Evolutionary conservation across 1,140 invertebrate species (phyloP).

Genomic region (Dolichoris vasculosae): DNA sequence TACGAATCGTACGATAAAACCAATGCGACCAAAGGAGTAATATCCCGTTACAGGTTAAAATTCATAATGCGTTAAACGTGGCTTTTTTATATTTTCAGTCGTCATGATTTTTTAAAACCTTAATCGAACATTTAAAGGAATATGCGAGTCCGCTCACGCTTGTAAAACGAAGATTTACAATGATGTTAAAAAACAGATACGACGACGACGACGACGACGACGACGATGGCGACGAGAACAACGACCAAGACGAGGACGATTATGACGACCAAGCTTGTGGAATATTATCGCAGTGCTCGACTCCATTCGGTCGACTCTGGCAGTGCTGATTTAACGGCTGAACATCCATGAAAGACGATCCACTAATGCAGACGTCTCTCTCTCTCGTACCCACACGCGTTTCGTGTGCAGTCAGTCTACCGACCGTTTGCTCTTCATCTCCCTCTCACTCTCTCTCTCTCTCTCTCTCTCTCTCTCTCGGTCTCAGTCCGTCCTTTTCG

Average conservation of each 20-base stretch:
- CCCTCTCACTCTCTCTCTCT: constrained; percentile 38
- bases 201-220: not conserved
- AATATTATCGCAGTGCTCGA: not conserved
- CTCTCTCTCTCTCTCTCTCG: constrained; percentile 9
- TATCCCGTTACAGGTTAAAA: not conserved
- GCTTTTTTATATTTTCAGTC: not conserved
- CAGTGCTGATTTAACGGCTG: constrained; percentile 56
- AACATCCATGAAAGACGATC: constrained; percentile 58
- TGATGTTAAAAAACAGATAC: constrained; percentile 17
- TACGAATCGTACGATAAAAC: not conserved
- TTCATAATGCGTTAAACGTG: not conserved
- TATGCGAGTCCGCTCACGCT: constrained; percentile 36
- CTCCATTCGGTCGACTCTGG: not conserved
- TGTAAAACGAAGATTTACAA: constrained; percentile 41
- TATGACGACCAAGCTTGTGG: not conserved
- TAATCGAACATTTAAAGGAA: constrained; percentile 50
- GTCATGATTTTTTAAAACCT: not conserved
- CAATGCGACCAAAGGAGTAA: not conserved
- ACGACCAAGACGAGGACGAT: not conserved
- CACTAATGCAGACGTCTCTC: constrained; percentile 63
- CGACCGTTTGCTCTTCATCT: not conserved
- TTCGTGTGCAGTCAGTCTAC: not conserved
- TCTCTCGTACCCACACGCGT: not conserved
- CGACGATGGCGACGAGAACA: not conserved
- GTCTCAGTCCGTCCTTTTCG: not conserved